These are phyloP conservation scores for Pseudomyrmex concolor DNA, from an alignment of 1,140 invertebrate species.

Conservation along the genomic window DNA sequence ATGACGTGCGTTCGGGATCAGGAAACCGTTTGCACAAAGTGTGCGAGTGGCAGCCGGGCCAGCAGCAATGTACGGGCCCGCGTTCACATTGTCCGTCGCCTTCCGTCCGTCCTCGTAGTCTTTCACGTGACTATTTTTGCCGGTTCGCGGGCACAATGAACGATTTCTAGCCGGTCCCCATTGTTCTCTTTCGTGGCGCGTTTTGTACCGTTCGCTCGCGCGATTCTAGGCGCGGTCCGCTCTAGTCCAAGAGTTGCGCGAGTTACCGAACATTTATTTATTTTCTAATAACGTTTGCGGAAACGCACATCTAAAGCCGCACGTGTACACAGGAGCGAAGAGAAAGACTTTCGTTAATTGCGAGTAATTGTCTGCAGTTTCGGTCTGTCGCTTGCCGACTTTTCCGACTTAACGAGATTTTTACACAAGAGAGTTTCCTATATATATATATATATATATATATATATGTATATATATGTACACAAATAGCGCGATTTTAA, in stretches of 20 bases:
- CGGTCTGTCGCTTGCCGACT: too few relatives aligned
- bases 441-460: too few relatives aligned
- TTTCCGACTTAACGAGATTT: not conserved
- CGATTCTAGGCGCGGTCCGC: constrained; percentile 65
- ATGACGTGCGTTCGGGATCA: constrained; percentile 72
- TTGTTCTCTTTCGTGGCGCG: constrained; percentile 77
- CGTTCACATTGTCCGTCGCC: constrained; percentile 76
- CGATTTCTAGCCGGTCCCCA: constrained; percentile 77
- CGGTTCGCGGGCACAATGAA: constrained; percentile 79
- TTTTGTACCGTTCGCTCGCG: constrained; percentile 68
- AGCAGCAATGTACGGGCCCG: constrained; percentile 64
- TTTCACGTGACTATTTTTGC: constrained; percentile 80
- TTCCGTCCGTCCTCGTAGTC: constrained; percentile 77
- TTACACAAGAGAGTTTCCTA: not conserved
- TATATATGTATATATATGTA: not conserved
- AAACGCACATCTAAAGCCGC: not conserved
- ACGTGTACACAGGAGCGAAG: not conserved
- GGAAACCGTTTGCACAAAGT: constrained; percentile 72
- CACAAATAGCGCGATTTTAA: not conserved
- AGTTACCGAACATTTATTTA: constrained; percentile 70
- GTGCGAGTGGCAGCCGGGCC: constrained; percentile 73
- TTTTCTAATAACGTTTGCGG: constrained; percentile 46
- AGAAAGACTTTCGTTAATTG: constrained; percentile 17
- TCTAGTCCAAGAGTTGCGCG: constrained; percentile 35
- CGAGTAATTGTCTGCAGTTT: constrained; percentile 6